Percentiles rank a stretch among this genome's conserved stretches.
phyloP scores from a whole-genome alignment of 2,113 vertebrate species.

The Addax nasomaculatus region DNA sequence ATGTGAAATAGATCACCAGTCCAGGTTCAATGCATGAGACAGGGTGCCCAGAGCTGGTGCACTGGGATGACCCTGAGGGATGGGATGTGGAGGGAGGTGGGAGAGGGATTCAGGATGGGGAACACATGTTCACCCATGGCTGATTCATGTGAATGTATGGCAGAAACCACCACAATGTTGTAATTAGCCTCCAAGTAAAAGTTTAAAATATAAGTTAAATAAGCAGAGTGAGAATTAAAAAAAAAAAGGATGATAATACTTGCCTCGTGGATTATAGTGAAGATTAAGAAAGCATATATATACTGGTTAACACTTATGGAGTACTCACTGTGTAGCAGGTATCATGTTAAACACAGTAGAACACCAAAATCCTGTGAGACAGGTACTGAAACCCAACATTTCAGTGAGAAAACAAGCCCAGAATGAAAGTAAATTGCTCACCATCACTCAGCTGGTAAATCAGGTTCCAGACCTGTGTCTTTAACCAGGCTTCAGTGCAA shows the following conservation, averaged over 20 bases:
- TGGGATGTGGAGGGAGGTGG: neutral
- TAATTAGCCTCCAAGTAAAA: neutral
- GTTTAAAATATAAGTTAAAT: neutral
- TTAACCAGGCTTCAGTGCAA: neutral
- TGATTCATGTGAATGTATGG: neutral
- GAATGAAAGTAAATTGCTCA: neutral
- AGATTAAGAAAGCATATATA: neutral
- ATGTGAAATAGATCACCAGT: neutral
- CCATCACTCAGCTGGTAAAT: neutral
- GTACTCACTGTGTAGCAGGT: neutral
- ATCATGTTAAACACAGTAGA: neutral
- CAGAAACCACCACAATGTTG: neutral
- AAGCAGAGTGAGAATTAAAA: neutral
- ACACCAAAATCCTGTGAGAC: neutral
- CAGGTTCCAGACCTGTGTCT: neutral
- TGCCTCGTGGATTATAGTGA: neutral
- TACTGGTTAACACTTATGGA: neutral
- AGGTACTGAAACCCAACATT: neutral
- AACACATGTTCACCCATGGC: neutral
- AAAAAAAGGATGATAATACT: neutral
- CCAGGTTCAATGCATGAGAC: neutral
- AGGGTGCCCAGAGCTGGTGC: neutral
- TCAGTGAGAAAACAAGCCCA: neutral
- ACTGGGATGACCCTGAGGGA: neutral
- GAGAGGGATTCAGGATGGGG: neutral